A percentile compares a stretch with the other conserved stretches of the same genome.
Conservation (phyloP, 2,113 vertebrate genomes). For the Gyps fulvus region DNA sequence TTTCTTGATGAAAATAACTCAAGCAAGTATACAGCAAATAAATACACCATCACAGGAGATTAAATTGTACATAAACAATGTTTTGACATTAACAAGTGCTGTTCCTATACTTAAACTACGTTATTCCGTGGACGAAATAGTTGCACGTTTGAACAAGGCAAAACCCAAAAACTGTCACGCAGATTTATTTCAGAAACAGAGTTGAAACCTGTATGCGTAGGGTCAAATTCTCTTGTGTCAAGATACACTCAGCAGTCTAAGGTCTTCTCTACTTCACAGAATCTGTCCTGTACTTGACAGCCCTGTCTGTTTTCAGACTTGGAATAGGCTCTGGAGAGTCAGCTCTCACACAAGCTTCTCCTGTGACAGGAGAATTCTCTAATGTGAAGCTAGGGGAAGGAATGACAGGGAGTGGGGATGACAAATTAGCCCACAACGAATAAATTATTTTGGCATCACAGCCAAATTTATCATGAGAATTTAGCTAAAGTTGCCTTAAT, state of each 20-base stretch:
- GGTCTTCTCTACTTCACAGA: neutral
- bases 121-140: neutral
- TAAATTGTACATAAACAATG: conserved; percentile 40
- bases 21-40: conserved; percentile 71
- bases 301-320: conserved; percentile 14
- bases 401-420: neutral
- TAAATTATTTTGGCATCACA: neutral
- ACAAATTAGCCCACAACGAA: neutral
- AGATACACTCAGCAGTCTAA: neutral
- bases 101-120: conserved; percentile 34
- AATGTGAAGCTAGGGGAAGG: neutral
- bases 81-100: conserved; percentile 48
- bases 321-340: neutral
- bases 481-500: neutral
- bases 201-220: neutral
- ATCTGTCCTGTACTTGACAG: conserved; percentile 1
- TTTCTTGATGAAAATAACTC: conserved; percentile 92
- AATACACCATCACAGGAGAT: conserved; percentile 51
- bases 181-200: conserved; percentile 35
- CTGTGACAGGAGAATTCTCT: neutral
- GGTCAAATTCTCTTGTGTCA: conserved; percentile 40
- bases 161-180: neutral
- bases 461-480: neutral
- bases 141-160: neutral
- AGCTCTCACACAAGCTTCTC: neutral